Percentiles rank a stretch among this genome's conserved stretches.
These are phyloP conservation scores for Okamejei kenojei DNA, from an alignment of 2,797 vertebrate species.

Conservation along the genomic window DNA sequence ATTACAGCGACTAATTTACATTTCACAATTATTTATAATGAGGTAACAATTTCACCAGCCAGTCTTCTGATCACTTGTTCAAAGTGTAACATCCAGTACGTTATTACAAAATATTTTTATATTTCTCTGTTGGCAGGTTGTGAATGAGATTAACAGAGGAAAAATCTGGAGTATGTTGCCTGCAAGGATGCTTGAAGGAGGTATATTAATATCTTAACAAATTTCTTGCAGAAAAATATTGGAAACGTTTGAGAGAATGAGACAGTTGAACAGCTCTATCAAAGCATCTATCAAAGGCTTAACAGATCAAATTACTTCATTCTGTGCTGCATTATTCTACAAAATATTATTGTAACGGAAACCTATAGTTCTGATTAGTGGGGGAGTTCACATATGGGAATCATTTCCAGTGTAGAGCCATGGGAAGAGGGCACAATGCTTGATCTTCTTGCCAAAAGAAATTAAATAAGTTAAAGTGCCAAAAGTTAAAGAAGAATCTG, in stretches of 20 bases:
- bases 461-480: too few relatives aligned
- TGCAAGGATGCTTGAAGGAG: background rate
- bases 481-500: too few relatives aligned
- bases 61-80: background rate
- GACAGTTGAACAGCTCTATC: background rate
- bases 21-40: background rate
- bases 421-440: too few relatives aligned
- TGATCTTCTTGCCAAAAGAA: too few relatives aligned
- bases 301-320: background rate
- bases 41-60: background rate
- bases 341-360: background rate
- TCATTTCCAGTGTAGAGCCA: background rate
- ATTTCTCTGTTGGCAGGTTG: background rate
- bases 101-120: slow-evolving; percentile 3
- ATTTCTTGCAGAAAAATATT: background rate
- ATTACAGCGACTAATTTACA: background rate
- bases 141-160: slow-evolving; percentile 3
- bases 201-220: background rate
- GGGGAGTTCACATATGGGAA: background rate
- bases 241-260: background rate
- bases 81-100: background rate
- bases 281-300: background rate
- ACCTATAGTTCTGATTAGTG: background rate
- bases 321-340: background rate
- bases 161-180: background rate